These are phyloP conservation scores for Cariama cristata DNA, from an alignment of 2,113 vertebrate species.

Conservation along the genomic window DNA sequence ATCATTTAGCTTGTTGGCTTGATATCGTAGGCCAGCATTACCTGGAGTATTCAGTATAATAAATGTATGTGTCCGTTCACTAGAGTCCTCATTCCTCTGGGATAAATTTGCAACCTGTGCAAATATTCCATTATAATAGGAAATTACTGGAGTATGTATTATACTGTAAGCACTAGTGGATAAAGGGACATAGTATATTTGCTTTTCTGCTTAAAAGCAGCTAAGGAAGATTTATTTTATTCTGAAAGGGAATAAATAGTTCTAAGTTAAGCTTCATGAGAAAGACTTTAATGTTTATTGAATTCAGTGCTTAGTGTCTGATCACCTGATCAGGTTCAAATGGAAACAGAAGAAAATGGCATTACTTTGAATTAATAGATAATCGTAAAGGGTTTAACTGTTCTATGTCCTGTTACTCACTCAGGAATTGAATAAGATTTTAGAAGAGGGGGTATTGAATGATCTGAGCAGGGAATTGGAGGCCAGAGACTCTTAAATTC, in stretches of 20 bases:
- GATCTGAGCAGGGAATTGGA: neutral
- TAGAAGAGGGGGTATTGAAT: neutral
- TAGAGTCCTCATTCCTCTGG: slow-evolving; percentile 8
- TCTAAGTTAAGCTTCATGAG: slow-evolving; percentile 19
- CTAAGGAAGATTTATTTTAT: neutral
- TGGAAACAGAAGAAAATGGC: slow-evolving; percentile 29
- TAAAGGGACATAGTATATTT: slow-evolving; percentile 21
- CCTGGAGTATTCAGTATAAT: neutral
- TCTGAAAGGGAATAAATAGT: slow-evolving; percentile 15
- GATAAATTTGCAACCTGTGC: slow-evolving; percentile 24
- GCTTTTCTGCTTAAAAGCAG: slow-evolving; percentile 41
- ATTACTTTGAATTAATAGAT: slow-evolving; percentile 41
- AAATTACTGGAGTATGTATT: slow-evolving; percentile 2
- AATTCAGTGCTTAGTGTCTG: slow-evolving; percentile 21
- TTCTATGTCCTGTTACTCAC: neutral
- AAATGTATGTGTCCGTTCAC: neutral
- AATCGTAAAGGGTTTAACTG: slow-evolving; percentile 47
- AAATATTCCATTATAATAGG: slow-evolving; percentile 34
- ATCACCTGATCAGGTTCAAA: slow-evolving; percentile 17
- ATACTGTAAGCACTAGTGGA: neutral
- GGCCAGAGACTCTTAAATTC: neutral
- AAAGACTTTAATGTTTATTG: slow-evolving; percentile 20
- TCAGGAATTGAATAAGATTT: slow-evolving; percentile 4
- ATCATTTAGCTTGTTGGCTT: slow-evolving; percentile 20
- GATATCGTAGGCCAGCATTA: slow-evolving; percentile 5